phyloP scores from a whole-genome alignment of 1,140 invertebrate species.

The Cylas formicarius region DNA sequence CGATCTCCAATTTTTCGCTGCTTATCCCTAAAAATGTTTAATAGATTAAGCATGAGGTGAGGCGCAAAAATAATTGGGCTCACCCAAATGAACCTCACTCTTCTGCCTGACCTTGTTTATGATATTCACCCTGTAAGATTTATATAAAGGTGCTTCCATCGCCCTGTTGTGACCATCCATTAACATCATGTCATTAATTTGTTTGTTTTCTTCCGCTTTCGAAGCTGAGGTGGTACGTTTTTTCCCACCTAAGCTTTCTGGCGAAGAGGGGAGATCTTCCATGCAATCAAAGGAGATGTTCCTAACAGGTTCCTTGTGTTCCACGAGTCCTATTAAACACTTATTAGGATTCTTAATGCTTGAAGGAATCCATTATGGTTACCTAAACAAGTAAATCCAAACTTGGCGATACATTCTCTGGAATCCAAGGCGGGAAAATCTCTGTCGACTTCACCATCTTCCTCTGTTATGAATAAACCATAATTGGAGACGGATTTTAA shows the following conservation, averaged over 20 bases:
- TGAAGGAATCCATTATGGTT: conserved; percentile 43
- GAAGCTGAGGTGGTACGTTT: conserved; percentile 19
- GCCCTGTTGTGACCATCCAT: conserved; percentile 64
- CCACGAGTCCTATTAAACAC: conserved; percentile 20
- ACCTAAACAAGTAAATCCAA: conserved; percentile 79
- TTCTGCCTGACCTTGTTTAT: conserved; percentile 70
- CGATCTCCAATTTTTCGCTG: conserved; percentile 85
- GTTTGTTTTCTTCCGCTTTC: conserved; percentile 29
- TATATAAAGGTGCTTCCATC: conserved; percentile 76
- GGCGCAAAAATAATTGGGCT: conserved; percentile 2
- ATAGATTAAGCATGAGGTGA: not conserved
- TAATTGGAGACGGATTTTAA: conserved; percentile 60
- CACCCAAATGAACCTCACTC: conserved; percentile 68
- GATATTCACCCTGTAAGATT: conserved; percentile 72
- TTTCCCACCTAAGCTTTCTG: conserved; percentile 7
- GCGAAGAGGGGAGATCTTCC: conserved; percentile 5
- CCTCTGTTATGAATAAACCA: conserved; percentile 88
- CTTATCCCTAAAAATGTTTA: conserved; percentile 62
- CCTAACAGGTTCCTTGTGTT: conserved; percentile 25
- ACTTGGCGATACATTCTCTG: conserved; percentile 82
- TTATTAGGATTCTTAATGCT: not conserved
- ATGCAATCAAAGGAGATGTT: conserved; percentile 19
- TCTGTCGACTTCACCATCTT: conserved; percentile 92
- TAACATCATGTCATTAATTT: conserved; percentile 45
- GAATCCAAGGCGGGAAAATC: conserved; percentile 88